These are phyloP conservation scores for Antheraea mylitta DNA, from an alignment of 1,140 invertebrate genomes.

Conservation along the genomic window DNA sequence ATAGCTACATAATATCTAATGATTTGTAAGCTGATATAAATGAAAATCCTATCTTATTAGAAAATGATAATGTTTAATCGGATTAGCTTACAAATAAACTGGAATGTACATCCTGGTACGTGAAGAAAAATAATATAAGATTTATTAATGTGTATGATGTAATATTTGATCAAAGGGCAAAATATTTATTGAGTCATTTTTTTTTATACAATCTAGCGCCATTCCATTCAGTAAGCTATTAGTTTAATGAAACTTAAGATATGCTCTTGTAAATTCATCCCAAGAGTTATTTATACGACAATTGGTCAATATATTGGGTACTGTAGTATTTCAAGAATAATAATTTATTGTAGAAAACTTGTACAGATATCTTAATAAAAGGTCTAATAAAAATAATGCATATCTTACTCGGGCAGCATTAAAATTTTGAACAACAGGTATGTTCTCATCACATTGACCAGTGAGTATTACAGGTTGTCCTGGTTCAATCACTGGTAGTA, in stretches of 20 bases:
- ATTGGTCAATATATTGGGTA: too few relatives aligned
- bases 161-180: not conserved
- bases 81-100: not conserved
- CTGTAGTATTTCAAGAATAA: too few relatives aligned
- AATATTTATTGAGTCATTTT: too few relatives aligned
- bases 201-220: not conserved
- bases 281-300: too few relatives aligned
- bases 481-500: slow-evolving; percentile 39
- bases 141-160: not conserved
- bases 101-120: not conserved
- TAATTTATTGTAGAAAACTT: not conserved
- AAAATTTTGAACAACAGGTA: slow-evolving; percentile 51
- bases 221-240: not conserved
- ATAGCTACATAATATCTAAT: not conserved
- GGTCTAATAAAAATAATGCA: not conserved
- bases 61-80: not conserved
- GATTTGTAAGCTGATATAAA: not conserved
- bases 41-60: not conserved
- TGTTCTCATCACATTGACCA: slow-evolving; percentile 55
- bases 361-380: not conserved
- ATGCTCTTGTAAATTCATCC: too few relatives aligned
- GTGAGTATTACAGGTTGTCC: slow-evolving; percentile 50
- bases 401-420: slow-evolving; percentile 45
- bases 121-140: not conserved
- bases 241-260: too few relatives aligned